These are phyloP conservation scores for Dendrolimus kikuchii DNA, from an alignment of 1,140 invertebrate species.

Conservation along the genomic window DNA sequence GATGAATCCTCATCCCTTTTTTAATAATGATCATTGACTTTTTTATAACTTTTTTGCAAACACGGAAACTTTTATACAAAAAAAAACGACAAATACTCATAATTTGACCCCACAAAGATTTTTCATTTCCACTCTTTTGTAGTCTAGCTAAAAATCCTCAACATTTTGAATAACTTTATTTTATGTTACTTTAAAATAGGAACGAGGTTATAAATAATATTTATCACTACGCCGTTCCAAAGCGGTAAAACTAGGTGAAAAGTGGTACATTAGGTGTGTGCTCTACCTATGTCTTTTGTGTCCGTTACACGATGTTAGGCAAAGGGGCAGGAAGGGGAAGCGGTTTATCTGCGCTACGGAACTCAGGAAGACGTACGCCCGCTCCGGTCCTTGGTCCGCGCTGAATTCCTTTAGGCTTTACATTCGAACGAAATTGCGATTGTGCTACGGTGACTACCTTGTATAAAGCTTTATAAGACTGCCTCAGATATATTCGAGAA, in stretches of 20 bases:
- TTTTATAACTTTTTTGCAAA: too few species aligned
- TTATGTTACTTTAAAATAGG: neutral
- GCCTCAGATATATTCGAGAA: too few species aligned
- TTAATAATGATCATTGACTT: too few species aligned
- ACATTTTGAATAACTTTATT: neutral
- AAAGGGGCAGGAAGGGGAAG: slow-evolving; percentile 60
- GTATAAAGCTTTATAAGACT: too few species aligned
- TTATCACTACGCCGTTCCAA: neutral
- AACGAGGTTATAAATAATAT: neutral
- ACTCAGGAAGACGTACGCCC: slow-evolving; percentile 55
- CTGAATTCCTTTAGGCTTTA: slow-evolving; percentile 47
- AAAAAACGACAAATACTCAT: too few species aligned
- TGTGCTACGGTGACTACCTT: slow-evolving; percentile 9
- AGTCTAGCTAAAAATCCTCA: neutral
- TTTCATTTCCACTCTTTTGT: too few species aligned
- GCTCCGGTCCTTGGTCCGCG: slow-evolving; percentile 22
- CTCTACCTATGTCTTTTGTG: slow-evolving; percentile 39
- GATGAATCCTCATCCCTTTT: too few species aligned
- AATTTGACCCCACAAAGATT: too few species aligned
- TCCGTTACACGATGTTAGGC: slow-evolving; percentile 47
- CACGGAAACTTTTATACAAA: too few species aligned
- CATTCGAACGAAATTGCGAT: slow-evolving; percentile 42
- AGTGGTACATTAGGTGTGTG: slow-evolving; percentile 21
- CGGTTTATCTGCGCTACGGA: slow-evolving; percentile 65
- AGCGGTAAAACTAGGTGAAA: slow-evolving; percentile 20